Evolutionary conservation across 2,797 vertebrate genomes (phyloP).

Genomic region (Phoxinus dragarum): DNA sequence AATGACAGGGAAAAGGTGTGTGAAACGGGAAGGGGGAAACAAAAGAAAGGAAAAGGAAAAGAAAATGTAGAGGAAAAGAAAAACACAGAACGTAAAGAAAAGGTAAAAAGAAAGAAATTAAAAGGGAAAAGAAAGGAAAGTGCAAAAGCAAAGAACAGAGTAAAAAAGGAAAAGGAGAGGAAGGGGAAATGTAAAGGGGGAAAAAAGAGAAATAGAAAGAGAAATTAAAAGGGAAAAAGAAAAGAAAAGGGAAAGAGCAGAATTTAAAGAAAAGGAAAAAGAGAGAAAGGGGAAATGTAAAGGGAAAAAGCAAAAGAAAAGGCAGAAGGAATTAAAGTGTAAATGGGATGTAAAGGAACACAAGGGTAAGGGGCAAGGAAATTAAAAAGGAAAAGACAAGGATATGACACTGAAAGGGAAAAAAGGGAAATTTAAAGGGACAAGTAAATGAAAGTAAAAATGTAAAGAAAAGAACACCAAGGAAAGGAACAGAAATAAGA

Average conservation of each 20-base stretch:
- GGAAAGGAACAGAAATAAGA: slow-evolving; percentile 14
- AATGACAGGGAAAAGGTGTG: background rate
- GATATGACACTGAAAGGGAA: background rate
- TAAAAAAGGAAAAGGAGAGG: background rate
- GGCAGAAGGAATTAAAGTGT: background rate
- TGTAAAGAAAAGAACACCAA: too few species aligned
- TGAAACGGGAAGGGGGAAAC: background rate
- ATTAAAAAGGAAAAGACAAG: background rate
- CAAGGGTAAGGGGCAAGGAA: background rate
- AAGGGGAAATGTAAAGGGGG: background rate
- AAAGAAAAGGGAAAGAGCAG: background rate
- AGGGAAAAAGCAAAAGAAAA: background rate
- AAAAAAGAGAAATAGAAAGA: too few species aligned
- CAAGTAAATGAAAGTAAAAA: background rate
- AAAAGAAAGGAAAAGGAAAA: background rate
- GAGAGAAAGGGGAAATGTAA: background rate
- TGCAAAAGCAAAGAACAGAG: background rate
- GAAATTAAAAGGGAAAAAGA: background rate
- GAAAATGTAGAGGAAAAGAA: background rate
- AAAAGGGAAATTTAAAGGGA: background rate
- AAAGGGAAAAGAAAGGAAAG: background rate
- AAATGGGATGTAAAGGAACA: background rate
- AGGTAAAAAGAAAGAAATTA: background rate
- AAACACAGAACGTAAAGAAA: background rate
- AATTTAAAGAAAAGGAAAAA: background rate